Percentiles rank a stretch among this genome's conserved stretches.
Conservation (phyloP, 2,888 invertebrate genomes). For the Buathra laborator region DNA sequence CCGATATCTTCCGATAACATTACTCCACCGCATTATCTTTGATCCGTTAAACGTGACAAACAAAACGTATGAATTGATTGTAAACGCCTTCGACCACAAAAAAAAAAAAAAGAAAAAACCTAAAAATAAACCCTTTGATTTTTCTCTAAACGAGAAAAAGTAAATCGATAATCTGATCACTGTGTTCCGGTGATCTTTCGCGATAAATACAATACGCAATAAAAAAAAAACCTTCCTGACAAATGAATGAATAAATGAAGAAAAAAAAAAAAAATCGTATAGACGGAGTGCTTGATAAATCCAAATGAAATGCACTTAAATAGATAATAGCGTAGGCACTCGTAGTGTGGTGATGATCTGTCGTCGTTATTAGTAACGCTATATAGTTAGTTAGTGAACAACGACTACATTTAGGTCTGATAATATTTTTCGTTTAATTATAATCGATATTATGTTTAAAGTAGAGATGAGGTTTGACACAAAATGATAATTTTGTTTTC, state of each 20-base stretch:
- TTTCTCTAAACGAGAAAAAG: background rate
- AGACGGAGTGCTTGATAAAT: slow-evolving; percentile 42
- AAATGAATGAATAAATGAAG: slow-evolving; percentile 22
- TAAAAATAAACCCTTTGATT: background rate
- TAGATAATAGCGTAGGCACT: slow-evolving; percentile 56
- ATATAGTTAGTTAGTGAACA: slow-evolving; percentile 37
- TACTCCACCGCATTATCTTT: background rate
- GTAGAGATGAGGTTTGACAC: background rate
- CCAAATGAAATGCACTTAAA: slow-evolving; percentile 31
- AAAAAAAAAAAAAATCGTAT: slow-evolving; percentile 32
- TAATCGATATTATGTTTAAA: slow-evolving; percentile 1
- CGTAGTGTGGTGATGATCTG: slow-evolving; percentile 42
- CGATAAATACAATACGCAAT: slow-evolving; percentile 24
- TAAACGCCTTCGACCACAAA: background rate
- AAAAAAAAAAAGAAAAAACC: background rate
- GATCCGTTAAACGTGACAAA: background rate
- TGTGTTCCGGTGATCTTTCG: slow-evolving; percentile 41
- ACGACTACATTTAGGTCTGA: slow-evolving; percentile 7
- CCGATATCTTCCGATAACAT: slow-evolving; percentile 4
- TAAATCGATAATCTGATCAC: slow-evolving; percentile 3
- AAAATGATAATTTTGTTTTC: background rate
- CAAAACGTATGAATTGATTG: slow-evolving; percentile 14
- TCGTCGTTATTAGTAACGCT: slow-evolving; percentile 35
- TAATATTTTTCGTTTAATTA: background rate
- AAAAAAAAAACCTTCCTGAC: background rate